Percentiles rank a stretch among this genome's conserved stretches.
These are phyloP conservation scores for Momotus momota DNA, from an alignment of 2,797 vertebrate species.

Conservation along the genomic window DNA sequence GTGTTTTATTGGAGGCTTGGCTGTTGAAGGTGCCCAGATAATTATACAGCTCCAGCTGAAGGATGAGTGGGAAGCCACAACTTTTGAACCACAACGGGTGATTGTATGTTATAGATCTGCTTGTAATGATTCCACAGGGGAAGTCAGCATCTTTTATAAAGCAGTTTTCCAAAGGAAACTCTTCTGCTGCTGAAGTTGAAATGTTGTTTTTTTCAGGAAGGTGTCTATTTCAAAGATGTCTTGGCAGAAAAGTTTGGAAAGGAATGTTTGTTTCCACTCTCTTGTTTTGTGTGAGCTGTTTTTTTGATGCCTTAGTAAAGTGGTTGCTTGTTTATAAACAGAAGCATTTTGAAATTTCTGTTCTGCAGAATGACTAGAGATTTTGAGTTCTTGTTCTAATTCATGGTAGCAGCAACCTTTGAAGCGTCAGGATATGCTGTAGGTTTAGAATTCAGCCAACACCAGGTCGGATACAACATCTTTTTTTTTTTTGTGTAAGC, in stretches of 20 bases:
- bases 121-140: rapidly evolving
- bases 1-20: not conserved
- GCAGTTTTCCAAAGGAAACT: not conserved
- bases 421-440: not conserved
- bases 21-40: not conserved
- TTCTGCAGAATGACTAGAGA: not conserved
- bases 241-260: conserved; percentile 7
- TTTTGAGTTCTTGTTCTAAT: not conserved
- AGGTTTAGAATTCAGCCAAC: not conserved
- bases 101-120: not conserved
- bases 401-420: not conserved
- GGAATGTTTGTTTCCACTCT: conserved; percentile 15
- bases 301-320: not conserved
- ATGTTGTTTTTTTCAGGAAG: not conserved
- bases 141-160: not conserved
- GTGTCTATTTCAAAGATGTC: conserved; percentile 10
- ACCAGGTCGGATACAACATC: not conserved
- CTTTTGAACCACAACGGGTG: not conserved
- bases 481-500: not conserved
- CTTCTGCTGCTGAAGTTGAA: not conserved
- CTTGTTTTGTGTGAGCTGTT: not conserved
- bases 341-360: not conserved
- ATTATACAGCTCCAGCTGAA: not conserved
- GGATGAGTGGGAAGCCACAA: not conserved
- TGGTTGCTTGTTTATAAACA: not conserved